Percentiles rank a stretch among this genome's conserved stretches.
Evolutionary conservation across 2,888 invertebrate genomes (phyloP).

Genomic region (Parelbella ahira): DNA sequence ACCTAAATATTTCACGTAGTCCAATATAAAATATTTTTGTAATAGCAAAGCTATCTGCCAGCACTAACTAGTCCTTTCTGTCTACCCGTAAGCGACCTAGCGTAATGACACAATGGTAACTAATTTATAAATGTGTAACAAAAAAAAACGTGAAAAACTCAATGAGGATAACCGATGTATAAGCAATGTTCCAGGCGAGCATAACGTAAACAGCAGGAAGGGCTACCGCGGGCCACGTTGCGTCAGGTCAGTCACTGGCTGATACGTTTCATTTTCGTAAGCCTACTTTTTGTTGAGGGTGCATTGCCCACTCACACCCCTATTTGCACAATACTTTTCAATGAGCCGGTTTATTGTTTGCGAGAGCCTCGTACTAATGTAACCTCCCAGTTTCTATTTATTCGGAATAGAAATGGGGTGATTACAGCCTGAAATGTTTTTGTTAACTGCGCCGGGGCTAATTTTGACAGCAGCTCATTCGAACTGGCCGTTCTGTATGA

Average conservation of each 20-base stretch:
- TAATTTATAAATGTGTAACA: too few species aligned
- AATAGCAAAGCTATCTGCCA: too few species aligned
- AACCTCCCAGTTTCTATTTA: slow-evolving; percentile 20
- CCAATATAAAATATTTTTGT: too few species aligned
- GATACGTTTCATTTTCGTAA: slow-evolving; percentile 48
- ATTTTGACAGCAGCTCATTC: slow-evolving; percentile 19
- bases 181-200: slow-evolving; percentile 12
- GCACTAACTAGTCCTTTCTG: too few species aligned
- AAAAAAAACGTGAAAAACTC: background rate
- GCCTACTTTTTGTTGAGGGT: slow-evolving; percentile 56
- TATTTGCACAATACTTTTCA: slow-evolving; percentile 71
- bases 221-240: slow-evolving; percentile 31
- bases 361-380: slow-evolving; percentile 33
- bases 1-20: too few species aligned
- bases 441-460: slow-evolving; percentile 32
- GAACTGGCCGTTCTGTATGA: slow-evolving; percentile 2
- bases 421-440: slow-evolving; percentile 35
- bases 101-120: too few species aligned
- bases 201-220: slow-evolving; percentile 14
- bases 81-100: too few species aligned
- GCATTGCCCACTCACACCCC: slow-evolving; percentile 45
- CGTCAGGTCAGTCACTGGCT: slow-evolving; percentile 35
- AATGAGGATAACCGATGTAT: slow-evolving; percentile 2
- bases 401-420: slow-evolving; percentile 38
- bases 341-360: slow-evolving; percentile 62